These are phyloP conservation scores for Coranthus polyacanthus DNA, from an alignment of 2,797 vertebrate genomes.

Conservation along the genomic window DNA sequence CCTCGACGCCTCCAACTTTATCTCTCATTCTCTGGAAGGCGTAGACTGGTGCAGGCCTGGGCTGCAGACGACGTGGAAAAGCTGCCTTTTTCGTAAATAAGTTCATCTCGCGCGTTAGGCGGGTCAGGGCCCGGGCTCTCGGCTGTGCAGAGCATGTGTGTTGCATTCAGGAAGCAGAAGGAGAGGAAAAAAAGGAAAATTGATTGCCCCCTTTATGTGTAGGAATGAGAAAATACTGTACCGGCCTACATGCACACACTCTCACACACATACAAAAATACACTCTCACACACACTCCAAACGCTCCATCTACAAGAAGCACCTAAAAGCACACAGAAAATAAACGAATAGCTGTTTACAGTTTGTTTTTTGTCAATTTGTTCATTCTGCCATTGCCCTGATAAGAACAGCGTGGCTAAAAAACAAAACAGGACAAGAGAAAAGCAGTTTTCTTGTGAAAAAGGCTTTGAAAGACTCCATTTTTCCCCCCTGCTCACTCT, in stretches of 20 bases:
- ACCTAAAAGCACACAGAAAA: conserved; percentile 36
- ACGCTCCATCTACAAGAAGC: conserved; percentile 35
- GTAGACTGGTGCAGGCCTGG: not conserved
- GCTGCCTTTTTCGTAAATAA: conserved; percentile 61
- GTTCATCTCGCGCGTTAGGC: conserved; percentile 56
- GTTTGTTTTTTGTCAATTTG: conserved; percentile 54
- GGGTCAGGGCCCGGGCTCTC: conserved; percentile 71
- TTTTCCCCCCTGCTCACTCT: conserved; percentile 7
- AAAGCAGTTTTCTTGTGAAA: conserved; percentile 44
- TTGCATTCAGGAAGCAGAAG: conserved; percentile 64
- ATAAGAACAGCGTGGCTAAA: conserved; percentile 52
- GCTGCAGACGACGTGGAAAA: conserved; percentile 19
- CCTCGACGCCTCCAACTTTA: conserved; percentile 36
- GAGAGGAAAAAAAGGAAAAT: too few species aligned
- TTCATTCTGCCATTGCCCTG: conserved; percentile 50
- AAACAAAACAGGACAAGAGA: conserved; percentile 38
- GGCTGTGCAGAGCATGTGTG: conserved; percentile 52
- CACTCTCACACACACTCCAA: conserved; percentile 24
- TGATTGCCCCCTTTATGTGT: conserved; percentile 81
- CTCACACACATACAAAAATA: conserved; percentile 24
- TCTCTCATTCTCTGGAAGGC: conserved; percentile 40
- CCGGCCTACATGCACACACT: conserved; percentile 39
- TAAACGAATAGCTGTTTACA: conserved; percentile 44
- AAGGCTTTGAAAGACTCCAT: conserved; percentile 19
- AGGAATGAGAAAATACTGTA: conserved; percentile 70